Evolutionary conservation across 2,797 vertebrate genomes (phyloP), one percentile per base, ranked within the genome.

Genomic region (Onychomys leucogaster): DNA sequence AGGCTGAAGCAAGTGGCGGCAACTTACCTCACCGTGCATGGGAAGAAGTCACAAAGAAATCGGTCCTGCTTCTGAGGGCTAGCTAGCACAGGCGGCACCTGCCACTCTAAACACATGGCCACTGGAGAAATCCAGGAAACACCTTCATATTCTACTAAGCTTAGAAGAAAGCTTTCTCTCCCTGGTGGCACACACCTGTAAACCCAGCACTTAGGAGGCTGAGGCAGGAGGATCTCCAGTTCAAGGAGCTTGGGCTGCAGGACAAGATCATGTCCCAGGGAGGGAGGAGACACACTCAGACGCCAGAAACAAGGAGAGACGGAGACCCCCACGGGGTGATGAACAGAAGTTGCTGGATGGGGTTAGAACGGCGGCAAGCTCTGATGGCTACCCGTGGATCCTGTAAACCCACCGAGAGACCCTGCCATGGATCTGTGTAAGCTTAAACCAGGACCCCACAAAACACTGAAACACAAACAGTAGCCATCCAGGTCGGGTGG

Each of bases 251-350:
- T 11, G 1, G 55, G 32, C 32, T 77, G 8, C 14, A 4, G 0
- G 23, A 27, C 32, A 78, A 80, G 89, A 52, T 17, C 34, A 12
- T 25, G 71, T 75, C 85, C 34, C 6, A 23, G 43, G 37, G 37
- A 76, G 16, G 27, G 27, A 21, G 71, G 17, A 11, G 52, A 29
- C 13, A 23, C 14, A 16, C 43, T 34, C 23, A 73, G 75, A 63
- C 29, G n/a, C 43, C 55, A 37, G 55, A 67, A 71, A 17, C 13
- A 1, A 78, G 41, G 13, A 34, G 71, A 19, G 61, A 49, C 23
- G 0, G 12, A 14, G 43, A 29, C 1, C 23, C 17, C 16, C 34
- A 32, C 14, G 13, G 75, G 25, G 3, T 57, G 32, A n/a, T 3
- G 25, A 37, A 5, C 19, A 10, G 52, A 23, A 83, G 81, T 6